Evolutionary conservation across 2,888 invertebrate genomes (phyloP), one percentile per base, ranked within the genome.

Genomic region (Odiellus spinosus): DNA sequence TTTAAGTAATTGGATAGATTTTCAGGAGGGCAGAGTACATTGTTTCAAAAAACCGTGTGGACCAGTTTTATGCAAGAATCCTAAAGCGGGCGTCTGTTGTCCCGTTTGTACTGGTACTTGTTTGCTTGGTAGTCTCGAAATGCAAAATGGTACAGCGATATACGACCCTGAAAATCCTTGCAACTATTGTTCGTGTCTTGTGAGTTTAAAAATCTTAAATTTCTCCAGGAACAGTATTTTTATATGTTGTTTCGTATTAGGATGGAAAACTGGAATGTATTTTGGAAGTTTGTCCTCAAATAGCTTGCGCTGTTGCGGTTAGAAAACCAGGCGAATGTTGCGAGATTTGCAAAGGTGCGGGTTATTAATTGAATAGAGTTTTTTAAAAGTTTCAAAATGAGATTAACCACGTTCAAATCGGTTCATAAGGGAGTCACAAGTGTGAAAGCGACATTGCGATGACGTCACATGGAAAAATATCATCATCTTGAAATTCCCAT

Each of bases 21-120:
- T 46, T 10, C 39, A 56, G 55, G 50, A 56, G 46, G 56, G 56
- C 2, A 44, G 49, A 5, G 41, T 56, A 19, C 41, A 49, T 8
- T 56, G 55, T 47, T 45, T 41, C 5, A 20, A 42, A 19, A 52
- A 52, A n/a, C 54, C 55, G 3, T 55, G 55, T 39, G 51, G 51
- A 8, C 38, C 52, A 2, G 36, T 44, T 3, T 44, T 39, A 12
- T 55, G 56, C 42, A 32, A 40, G 2, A 47, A 38, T 18, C 47
- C 50, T 14, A 48, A 48, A 11, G 19, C 44, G 4, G 50, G 51
- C 3, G 39, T 46, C 8, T 56, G 56, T 32, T 56, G 56, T 36
- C 49, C 49, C 6, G 47, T 52, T 19, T 55, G 55, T 20, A 52
- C 53, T 12, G 47, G 45, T 12, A 51, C 50, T 39, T 56, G 56